Base-by-base conservation (phyloP, 2,113 vertebrate genomes). In the Chinchilla lanigera region DNA sequence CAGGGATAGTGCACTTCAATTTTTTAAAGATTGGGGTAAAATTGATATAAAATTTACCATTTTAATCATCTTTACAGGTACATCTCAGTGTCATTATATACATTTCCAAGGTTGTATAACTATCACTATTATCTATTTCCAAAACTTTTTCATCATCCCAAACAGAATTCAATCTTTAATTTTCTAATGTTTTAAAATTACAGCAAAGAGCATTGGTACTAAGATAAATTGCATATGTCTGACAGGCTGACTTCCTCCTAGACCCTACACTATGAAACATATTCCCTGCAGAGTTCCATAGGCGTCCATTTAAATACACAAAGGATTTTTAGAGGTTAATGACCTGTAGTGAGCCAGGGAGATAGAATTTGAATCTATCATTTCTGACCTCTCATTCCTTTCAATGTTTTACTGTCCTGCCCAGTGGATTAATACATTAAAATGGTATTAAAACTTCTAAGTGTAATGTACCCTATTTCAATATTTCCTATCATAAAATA, bases 381-480 rank as follows among this genome's bases (percentile, higher is more conserved):
- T 65, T 83, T 60, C 38, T n/a, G 86, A 92, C 44, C 84, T 95
- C 58, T 94, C 65, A 87, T 54, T 63, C 63, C 28, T 84, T 63
- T 83, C 28, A 60, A 80, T 11, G 50, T 83, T 87, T 67, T 84
- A 73, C 61, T 92, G 54, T 80, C 84, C 80, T 94, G 44, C 4
- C 44, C 38, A 71, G 26, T 85, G 61, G 30, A 41, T 88, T 78
- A 93, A 61, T 71, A 84, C 60, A 38, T 77, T 28, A 30, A 77
- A 80, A 80, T 52, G 84, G 0, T 73, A n/a, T 94, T 80, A 81
- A 94, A 86, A 33, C 24, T 44, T 75, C 28, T 17, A 81, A 58
- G 52, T 14, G 9, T 3, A 86, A 75, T 71, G 8, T 26, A 38
- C 58, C 61, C 24, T 56, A 14, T 61, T 44, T 26, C 19, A 52